Evolutionary conservation across 2,797 vertebrate genomes (phyloP), one percentile per base, ranked within the genome.

Genomic region (Betta splendens): DNA sequence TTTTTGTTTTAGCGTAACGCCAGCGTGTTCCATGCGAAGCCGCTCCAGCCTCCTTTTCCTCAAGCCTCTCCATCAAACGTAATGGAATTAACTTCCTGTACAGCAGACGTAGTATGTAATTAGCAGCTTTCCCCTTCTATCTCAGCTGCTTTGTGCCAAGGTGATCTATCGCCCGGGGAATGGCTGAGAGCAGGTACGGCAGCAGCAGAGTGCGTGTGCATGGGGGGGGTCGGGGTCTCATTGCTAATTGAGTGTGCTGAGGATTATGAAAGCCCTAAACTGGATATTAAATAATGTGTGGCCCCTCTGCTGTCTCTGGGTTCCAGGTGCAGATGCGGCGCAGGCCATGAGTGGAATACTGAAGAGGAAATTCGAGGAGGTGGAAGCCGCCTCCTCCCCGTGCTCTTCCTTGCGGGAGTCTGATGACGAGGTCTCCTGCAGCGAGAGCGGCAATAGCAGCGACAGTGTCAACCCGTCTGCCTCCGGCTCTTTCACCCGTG

Each of bases 281-380:
- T 66, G 67, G 77, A 84, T 84, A 79, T 87, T 81, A 79, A 87
- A 85, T 87, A 82, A 84, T 71, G 72, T 57, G 54, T 57, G 67
- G 68, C 82, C 84, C 69, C 72, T 84, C 42, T 78, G 68, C 70
- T 79, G 72, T 86, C 75, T 87, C 52, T 79, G 1, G 58, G 32
- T 83, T 86, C 73, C 84, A 88, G 88, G 86, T 89, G 83, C 84
- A 77, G 81, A 91, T 91, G 91, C 91, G 59, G 87, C n/a, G n/a
- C 91, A 74, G 90, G 88, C 90, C 78, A 97, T 97, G 95, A 97
- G 94, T 47, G 94, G 95, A 88, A 96, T 97, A 92, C 92, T 98
- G 92, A 98, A 98, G 89, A 95, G 96, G 90, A 98, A 97, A 92
- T 97, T 98, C 89, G 94, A 96, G 89, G 98, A 99, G 94, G 96